Conservation (phyloP, 2,888 invertebrate species). For the Hypselothyrea guttata region DNA sequence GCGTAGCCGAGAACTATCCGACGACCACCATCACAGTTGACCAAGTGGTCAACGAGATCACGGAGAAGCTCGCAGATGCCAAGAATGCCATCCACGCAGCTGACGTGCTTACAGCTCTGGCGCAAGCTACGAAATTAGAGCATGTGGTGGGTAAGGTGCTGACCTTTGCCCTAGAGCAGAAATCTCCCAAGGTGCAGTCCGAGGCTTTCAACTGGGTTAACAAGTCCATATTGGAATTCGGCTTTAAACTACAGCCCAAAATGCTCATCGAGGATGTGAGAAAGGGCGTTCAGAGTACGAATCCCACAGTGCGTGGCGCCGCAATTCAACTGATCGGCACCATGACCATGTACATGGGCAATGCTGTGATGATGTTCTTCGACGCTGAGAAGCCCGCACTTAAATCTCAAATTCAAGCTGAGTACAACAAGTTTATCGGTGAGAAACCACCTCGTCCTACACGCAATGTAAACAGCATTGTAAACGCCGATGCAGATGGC, state of each 20-base stretch:
- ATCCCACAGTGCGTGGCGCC: constrained; percentile 91
- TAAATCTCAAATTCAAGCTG: constrained; percentile 91
- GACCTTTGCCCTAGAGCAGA: constrained; percentile 91
- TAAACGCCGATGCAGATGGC: constrained; percentile 50
- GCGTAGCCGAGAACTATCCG: constrained; percentile 89
- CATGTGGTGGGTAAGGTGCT: constrained; percentile 88
- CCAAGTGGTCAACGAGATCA: constrained; percentile 89
- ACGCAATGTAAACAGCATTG: constrained; percentile 83
- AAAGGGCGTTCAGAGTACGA: constrained; percentile 92
- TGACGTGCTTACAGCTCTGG: constrained; percentile 87
- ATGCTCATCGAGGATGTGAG: constrained; percentile 89
- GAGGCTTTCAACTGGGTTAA: constrained; percentile 92
- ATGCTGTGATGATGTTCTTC: constrained; percentile 88
- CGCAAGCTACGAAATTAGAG: constrained; percentile 90
- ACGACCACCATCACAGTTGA: constrained; percentile 89
- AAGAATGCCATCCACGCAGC: constrained; percentile 88
- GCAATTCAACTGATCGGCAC: constrained; percentile 86
- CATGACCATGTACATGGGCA: constrained; percentile 92
- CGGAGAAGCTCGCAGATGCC: constrained; percentile 92
- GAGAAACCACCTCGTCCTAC: constrained; percentile 90
- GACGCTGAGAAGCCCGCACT: constrained; percentile 93
- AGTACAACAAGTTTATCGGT: constrained; percentile 91
- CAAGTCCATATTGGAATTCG: constrained; percentile 92
- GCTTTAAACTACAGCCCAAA: constrained; percentile 90
- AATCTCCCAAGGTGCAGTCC: constrained; percentile 95